Evolutionary conservation across 2,888 invertebrate species (phyloP).

Genomic region (Brachypterus glaber): DNA sequence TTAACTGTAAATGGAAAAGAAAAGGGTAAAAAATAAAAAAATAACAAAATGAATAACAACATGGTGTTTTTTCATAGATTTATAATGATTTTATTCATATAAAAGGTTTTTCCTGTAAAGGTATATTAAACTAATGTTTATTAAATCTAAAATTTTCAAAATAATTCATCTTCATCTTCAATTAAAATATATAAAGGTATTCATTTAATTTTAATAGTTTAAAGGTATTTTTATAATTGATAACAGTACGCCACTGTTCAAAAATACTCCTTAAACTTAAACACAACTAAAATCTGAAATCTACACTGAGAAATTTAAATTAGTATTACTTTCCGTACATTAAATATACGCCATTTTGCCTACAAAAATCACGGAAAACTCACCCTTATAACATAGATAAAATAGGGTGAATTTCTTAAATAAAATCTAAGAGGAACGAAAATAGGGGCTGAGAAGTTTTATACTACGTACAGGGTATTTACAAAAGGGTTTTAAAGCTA

Average conservation of each 20-base stretch:
- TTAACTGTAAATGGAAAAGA: no score
- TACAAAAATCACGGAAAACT: slow-evolving; percentile 33
- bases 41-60: no score
- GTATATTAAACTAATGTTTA: no score
- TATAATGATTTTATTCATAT: no score
- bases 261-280: slow-evolving; percentile 39
- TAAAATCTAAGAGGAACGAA: slow-evolving; percentile 3
- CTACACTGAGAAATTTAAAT: slow-evolving; percentile 36
- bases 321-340: slow-evolving; percentile 40
- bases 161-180: no score
- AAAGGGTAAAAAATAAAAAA: no score
- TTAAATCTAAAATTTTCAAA: no score
- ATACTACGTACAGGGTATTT: neutral
- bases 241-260: neutral
- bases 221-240: neutral
- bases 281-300: slow-evolving; percentile 37
- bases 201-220: neutral
- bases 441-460: slow-evolving; percentile 3
- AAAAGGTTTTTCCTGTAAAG: no score
- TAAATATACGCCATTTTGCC: slow-evolving; percentile 39
- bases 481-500: no score
- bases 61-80: no score
- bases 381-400: slow-evolving; percentile 26
- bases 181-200: neutral
- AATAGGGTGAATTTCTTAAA: neutral